phyloP scores from a whole-genome alignment of 1,140 invertebrate genomes.

The Heliconius hewitsoni region DNA sequence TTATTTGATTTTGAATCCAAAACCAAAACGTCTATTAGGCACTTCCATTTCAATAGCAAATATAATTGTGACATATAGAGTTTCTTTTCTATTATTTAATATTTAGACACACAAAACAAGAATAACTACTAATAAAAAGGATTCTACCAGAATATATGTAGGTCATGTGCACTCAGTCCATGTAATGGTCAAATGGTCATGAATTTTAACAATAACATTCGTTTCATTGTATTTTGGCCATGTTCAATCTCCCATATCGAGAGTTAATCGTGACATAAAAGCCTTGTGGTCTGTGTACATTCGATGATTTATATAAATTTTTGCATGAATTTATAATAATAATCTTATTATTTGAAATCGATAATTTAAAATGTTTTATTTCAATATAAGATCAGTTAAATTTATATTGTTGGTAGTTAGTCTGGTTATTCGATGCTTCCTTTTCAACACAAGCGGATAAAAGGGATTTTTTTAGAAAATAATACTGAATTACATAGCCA shows the following conservation, averaged over 20 bases:
- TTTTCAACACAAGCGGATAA: neutral
- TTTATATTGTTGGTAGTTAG: too few species aligned
- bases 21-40: too few species aligned
- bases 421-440: too few species aligned
- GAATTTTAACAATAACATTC: slow-evolving; percentile 15
- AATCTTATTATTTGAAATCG: too few species aligned
- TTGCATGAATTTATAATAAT: neutral
- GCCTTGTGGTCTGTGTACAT: slow-evolving; percentile 14
- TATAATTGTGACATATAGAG: too few species aligned
- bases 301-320: slow-evolving; percentile 18
- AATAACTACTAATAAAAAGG: neutral
- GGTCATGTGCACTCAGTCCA: slow-evolving; percentile 8
- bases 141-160: neutral
- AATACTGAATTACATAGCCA: too few species aligned
- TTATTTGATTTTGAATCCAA: too few species aligned
- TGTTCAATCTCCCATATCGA: slow-evolving; percentile 41
- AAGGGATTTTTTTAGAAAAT: neutral
- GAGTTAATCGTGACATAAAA: slow-evolving; percentile 22
- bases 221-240: slow-evolving; percentile 30
- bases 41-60: too few species aligned
- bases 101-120: too few species aligned
- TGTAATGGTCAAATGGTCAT: neutral
- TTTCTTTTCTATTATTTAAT: too few species aligned
- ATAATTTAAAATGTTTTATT: too few species aligned
- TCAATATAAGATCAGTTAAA: too few species aligned